These are phyloP conservation scores for Odontothrips loti DNA, from an alignment of 2,888 invertebrate genomes.

Conservation along the genomic window DNA sequence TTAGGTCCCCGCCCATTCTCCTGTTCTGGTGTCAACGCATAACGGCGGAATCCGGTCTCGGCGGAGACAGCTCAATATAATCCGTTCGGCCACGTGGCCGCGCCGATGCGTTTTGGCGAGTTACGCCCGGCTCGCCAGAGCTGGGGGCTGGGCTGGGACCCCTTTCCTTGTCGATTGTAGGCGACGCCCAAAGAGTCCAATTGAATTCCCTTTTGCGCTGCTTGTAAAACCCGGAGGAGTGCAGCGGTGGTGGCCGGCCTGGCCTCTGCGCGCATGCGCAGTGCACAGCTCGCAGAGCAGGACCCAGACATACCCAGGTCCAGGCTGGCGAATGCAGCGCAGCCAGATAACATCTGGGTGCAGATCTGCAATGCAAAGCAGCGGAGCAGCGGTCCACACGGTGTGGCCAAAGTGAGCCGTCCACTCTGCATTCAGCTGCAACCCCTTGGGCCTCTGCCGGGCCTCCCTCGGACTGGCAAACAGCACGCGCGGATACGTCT, in stretches of 20 bases:
- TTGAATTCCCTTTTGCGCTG: neutral
- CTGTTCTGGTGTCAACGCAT: no score
- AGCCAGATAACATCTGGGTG: neutral
- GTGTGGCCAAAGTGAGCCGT: constrained; percentile 7
- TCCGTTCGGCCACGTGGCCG: neutral
- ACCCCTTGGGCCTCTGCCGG: neutral
- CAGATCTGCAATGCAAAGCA: constrained; percentile 25
- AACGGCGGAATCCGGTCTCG: no score
- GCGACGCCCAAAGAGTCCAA: neutral
- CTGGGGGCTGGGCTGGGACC: no score
- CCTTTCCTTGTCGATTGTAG: neutral
- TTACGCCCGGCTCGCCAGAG: neutral
- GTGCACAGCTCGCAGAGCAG: no score
- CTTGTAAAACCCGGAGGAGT: neutral
- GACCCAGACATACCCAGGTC: no score
- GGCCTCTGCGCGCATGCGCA: no score
- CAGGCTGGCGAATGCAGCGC: neutral
- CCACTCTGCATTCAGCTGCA: neutral
- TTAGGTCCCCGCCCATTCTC: no score
- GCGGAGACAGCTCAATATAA: neutral
- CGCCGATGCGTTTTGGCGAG: neutral
- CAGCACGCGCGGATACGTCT: neutral
- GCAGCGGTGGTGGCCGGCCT: no score
- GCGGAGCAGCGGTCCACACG: neutral
- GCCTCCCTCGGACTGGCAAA: neutral